Base-by-base conservation (phyloP, 2,113 vertebrate genomes). In the Ellobius talpinus region DNA sequence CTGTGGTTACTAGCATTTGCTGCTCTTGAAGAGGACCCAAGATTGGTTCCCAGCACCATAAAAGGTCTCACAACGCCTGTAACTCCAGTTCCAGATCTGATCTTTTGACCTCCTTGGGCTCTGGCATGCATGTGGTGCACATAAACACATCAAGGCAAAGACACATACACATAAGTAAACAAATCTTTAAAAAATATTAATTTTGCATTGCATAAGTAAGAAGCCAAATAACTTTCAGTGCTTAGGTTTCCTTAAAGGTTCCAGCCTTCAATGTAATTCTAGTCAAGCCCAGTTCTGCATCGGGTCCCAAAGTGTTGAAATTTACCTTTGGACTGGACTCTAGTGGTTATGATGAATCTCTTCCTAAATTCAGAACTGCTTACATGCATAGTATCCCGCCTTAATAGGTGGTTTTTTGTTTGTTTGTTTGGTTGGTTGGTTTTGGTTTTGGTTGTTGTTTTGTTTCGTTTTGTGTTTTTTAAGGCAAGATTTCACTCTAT, bases 241-340 rank as follows among this genome's bases (percentile, higher is more conserved):
- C 61, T 76, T 66, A 19, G 52, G 19, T 82, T 24, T 89, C 17
- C 21, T 88, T 89, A 94, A 92, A 76, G 21, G 7, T 68, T 74
- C 86, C 31, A 86, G 72, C 33, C 45, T 88, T 78, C 58, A 5
- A n/a, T 47, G n/a, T 84, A 70, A 79, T 93, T 96, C 78, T 90
- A 66, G 70, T 42, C 50, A 89, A 61, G 26, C 42, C 42, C 1
- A 0, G 24, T 82, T 95, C 42, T 81, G 93, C 89, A 61, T 90
- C 2, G 1, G 4, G 10, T 92, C 42, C 55, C 72, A 89, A 90
- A 90, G 5, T 73, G 31, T 33, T 19, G 89, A 85, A 55, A 76
- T 95, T 92, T 72, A 81, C 58, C 19, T 21, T 21, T 2, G 31
- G 39, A 2, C 33, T 2, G 31, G 39, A 2, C 33, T 31, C n/a